phyloP scores from a whole-genome alignment of 2,888 invertebrate species.

The Clitarchus hookeri region DNA sequence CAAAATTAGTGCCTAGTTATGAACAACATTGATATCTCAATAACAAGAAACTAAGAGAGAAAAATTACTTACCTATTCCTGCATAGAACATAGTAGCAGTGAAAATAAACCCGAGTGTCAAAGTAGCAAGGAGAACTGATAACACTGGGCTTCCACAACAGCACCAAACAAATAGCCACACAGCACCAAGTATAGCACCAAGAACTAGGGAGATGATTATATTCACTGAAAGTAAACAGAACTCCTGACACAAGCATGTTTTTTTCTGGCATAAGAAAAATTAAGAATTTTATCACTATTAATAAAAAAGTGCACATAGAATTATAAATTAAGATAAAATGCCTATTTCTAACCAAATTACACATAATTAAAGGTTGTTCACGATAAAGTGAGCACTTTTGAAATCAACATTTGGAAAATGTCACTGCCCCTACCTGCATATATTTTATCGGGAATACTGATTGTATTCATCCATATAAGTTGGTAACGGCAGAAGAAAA shows the following conservation, averaged over 20 bases:
- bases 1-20: neutral
- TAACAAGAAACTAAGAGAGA: neutral
- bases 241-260: neutral
- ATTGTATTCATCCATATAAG: too few relatives aligned
- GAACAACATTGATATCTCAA: neutral
- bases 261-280: neutral
- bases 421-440: too few relatives aligned
- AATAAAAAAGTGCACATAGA: too few relatives aligned
- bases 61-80: slow-evolving; percentile 61
- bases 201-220: slow-evolving; percentile 58
- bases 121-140: slow-evolving; percentile 62
- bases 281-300: too few relatives aligned
- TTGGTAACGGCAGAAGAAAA: too few relatives aligned
- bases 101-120: slow-evolving; percentile 66
- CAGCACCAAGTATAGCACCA: slow-evolving; percentile 63
- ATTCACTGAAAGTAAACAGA: slow-evolving; percentile 56
- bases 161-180: slow-evolving; percentile 68
- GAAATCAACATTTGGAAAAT: too few relatives aligned
- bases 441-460: too few relatives aligned
- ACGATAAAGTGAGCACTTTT: too few relatives aligned
- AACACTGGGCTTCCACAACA: slow-evolving; percentile 64
- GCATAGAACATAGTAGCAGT: slow-evolving; percentile 63
- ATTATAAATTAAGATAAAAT: too few relatives aligned
- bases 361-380: too few relatives aligned
- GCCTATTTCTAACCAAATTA: too few relatives aligned